phyloP scores from a whole-genome alignment of 2,113 vertebrate species.

The Prochilodus magdalenae region DNA sequence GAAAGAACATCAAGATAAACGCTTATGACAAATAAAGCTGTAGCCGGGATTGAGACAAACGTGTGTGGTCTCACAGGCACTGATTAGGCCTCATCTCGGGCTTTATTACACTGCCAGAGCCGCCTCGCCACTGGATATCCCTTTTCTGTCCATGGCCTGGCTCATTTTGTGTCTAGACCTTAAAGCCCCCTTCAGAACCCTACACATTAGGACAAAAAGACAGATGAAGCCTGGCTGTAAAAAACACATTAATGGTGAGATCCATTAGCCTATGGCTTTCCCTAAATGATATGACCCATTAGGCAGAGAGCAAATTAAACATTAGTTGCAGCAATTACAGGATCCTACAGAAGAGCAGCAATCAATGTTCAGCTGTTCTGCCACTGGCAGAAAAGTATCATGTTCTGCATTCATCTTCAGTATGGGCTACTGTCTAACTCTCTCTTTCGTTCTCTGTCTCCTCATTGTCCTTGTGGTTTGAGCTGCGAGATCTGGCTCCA shows the following conservation, averaged over 20 bases:
- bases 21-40: slow-evolving; percentile 2
- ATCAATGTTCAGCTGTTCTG: slow-evolving; percentile 26
- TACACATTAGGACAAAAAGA: slow-evolving; percentile 12
- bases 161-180: neutral
- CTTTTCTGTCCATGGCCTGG: neutral
- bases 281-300: slow-evolving; percentile 53
- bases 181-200: slow-evolving; percentile 17
- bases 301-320: slow-evolving; percentile 41
- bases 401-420: slow-evolving; percentile 3
- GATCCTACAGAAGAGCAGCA: slow-evolving; percentile 33
- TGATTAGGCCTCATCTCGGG: neutral
- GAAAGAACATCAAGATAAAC: slow-evolving; percentile 6
- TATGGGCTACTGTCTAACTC: neutral
- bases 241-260: slow-evolving; percentile 38
- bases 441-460: neutral
- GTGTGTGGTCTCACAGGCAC: neutral
- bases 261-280: slow-evolving; percentile 46
- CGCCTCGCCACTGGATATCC: neutral
- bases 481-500: neutral
- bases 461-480: neutral
- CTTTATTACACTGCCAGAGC: neutral
- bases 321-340: slow-evolving; percentile 46
- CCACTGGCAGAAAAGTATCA: neutral
- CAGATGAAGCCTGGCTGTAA: slow-evolving; percentile 36
- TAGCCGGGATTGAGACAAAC: neutral